Conservation (phyloP, 1,140 invertebrate genomes). For the Drosophila orosa region DNA sequence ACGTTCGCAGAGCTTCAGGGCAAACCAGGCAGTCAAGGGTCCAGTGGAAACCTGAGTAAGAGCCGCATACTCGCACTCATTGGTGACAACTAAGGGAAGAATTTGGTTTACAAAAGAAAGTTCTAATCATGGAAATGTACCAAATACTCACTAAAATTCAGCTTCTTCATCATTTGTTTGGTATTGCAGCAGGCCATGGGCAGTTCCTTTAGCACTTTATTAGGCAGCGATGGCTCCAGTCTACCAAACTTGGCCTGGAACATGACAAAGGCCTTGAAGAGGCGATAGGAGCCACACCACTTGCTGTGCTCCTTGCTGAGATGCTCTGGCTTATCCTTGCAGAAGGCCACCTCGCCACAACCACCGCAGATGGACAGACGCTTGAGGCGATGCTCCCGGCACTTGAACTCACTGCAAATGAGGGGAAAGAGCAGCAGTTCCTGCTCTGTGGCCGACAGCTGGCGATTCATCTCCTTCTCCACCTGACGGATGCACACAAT, state of each 20-base stretch:
- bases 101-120: too few species aligned
- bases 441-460: conserved; percentile 87
- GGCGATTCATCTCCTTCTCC: conserved; percentile 86
- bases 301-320: conserved; percentile 83
- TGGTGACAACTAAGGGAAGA: conserved; percentile 81
- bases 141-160: conserved; percentile 54
- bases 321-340: conserved; percentile 84
- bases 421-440: conserved; percentile 89
- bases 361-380: conserved; percentile 85
- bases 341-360: conserved; percentile 87
- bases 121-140: accelerated
- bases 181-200: conserved; percentile 63
- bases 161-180: conserved; percentile 58
- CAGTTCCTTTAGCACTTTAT: conserved; percentile 81
- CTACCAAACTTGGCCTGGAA: conserved; percentile 86
- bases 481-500: conserved; percentile 87
- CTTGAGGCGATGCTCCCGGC: conserved; percentile 85
- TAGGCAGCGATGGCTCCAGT: conserved; percentile 86
- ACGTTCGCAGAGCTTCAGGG: conserved; percentile 85
- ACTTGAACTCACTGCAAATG: conserved; percentile 85
- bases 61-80: conserved; percentile 86
- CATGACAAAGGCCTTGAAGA: conserved; percentile 85
- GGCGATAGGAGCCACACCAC: conserved; percentile 85
- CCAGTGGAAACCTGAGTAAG: conserved; percentile 88
- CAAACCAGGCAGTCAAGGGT: conserved; percentile 87